Percentiles rank a stretch among this genome's conserved stretches.
These are phyloP conservation scores for Atractosteus spatula DNA, from an alignment of 2,113 vertebrate genomes.

Conservation along the genomic window DNA sequence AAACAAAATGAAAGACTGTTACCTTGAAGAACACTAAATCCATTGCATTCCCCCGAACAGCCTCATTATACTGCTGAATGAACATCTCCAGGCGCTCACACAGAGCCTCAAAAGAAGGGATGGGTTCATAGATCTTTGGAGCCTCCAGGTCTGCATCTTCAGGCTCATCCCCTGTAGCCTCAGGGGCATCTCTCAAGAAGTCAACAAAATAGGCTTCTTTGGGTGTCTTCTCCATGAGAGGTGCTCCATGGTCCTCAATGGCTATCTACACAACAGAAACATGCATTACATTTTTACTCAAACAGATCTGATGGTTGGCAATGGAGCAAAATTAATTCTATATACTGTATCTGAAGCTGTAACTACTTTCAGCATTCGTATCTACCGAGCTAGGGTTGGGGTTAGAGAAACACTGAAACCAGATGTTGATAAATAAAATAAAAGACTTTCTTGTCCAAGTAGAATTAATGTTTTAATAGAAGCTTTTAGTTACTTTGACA, in stretches of 20 bases:
- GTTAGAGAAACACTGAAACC: too few species aligned
- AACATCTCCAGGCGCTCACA: slow-evolving; percentile 61
- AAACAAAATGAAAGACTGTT: neutral
- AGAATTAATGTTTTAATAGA: too few species aligned
- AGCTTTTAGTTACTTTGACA: too few species aligned
- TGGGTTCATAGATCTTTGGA: slow-evolving; percentile 76
- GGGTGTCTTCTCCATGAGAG: slow-evolving; percentile 47
- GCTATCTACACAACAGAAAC: slow-evolving; percentile 49
- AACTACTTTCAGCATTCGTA: too few species aligned
- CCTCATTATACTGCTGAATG: slow-evolving; percentile 76
- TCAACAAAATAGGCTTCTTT: slow-evolving; percentile 73
- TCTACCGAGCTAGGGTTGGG: too few species aligned
- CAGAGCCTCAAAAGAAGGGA: slow-evolving; percentile 65
- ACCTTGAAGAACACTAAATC: slow-evolving; percentile 83
- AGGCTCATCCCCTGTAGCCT: slow-evolving; percentile 67
- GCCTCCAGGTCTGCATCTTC: slow-evolving; percentile 67
- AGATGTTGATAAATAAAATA: too few species aligned
- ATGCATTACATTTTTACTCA: too few species aligned
- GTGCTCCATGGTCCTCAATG: slow-evolving; percentile 61
- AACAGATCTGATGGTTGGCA: too few species aligned
- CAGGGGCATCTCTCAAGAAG: slow-evolving; percentile 71
- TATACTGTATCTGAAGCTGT: too few species aligned
- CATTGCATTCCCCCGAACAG: slow-evolving; percentile 67
- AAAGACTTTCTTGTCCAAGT: too few species aligned
- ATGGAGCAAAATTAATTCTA: too few species aligned